phyloP scores from a whole-genome alignment of 2,888 invertebrate species.

The Autographa gamma region DNA sequence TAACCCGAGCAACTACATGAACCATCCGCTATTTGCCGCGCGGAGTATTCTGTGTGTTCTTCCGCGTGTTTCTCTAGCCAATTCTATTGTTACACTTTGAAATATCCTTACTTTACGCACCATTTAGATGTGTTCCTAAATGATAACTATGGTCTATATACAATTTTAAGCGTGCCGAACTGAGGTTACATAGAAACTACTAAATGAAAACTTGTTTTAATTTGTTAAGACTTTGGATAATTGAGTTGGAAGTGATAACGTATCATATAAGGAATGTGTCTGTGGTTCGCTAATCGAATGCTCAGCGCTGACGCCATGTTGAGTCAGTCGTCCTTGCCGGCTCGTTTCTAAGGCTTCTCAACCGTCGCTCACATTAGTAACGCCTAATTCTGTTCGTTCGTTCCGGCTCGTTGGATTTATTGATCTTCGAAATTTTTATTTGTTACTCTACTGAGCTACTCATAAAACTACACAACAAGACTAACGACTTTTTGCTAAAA shows the following conservation, averaged over 20 bases:
- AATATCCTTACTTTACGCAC: conserved; percentile 45
- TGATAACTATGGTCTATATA: conserved; percentile 18
- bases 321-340: conserved; percentile 75
- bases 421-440: conserved; percentile 37
- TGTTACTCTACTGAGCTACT: conserved; percentile 19
- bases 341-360: conserved; percentile 67
- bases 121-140: conserved; percentile 25
- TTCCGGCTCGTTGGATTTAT: conserved; percentile 39
- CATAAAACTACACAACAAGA: conserved; percentile 11
- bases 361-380: conserved; percentile 61
- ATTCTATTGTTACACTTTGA: conserved; percentile 66
- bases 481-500: background rate
- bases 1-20: conserved; percentile 50
- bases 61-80: conserved; percentile 65
- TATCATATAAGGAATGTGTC: conserved; percentile 69
- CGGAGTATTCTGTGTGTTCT: conserved; percentile 44
- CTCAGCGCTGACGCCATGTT: conserved; percentile 70
- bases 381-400: conserved; percentile 52
- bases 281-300: conserved; percentile 55
- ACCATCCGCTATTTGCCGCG: conserved; percentile 37
- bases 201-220: conserved; percentile 16
- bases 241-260: conserved; percentile 44
- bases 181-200: conserved; percentile 2
- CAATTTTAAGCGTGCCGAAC: conserved; percentile 6
- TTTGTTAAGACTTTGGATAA: conserved; percentile 33